Percentiles rank a stretch among this genome's conserved stretches.
phyloP scores from a whole-genome alignment of 2,888 invertebrate species.

The Cerceris rybyensis region DNA sequence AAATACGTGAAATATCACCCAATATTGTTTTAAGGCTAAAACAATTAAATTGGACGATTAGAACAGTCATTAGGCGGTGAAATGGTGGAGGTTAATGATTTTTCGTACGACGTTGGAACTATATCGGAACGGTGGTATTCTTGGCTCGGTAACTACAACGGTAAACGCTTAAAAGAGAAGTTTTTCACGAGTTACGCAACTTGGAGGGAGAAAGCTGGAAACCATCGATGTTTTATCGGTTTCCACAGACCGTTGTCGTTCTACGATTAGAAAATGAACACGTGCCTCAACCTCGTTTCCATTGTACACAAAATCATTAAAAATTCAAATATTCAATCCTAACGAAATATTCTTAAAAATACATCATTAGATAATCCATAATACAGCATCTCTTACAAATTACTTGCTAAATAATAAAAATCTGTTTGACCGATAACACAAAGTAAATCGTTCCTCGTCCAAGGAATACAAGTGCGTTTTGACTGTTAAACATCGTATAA shows the following conservation, averaged over 20 bases:
- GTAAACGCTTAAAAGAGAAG: background rate
- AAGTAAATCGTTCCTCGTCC: no score
- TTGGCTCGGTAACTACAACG: slow-evolving; percentile 1
- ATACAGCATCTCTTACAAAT: background rate
- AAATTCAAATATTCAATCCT: no score
- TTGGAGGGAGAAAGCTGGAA: slow-evolving; percentile 3
- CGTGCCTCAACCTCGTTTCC: background rate
- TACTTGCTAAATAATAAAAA: background rate
- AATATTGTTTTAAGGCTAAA: no score
- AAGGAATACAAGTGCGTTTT: no score
- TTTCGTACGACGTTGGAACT: background rate
- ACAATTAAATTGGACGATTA: no score
- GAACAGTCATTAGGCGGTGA: no score
- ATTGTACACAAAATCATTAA: no score
- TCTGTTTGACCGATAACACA: no score
- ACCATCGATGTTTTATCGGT: slow-evolving; percentile 7
- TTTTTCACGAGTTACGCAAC: slow-evolving; percentile 5
- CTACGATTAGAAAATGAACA: background rate
- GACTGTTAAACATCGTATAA: no score
- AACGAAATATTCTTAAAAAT: no score
- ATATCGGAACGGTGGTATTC: background rate
- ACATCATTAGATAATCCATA: background rate
- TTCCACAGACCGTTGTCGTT: background rate
- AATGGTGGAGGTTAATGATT: no score
- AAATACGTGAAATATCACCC: no score